Conservation (phyloP, 2,888 invertebrate genomes). For the Phlogophora meticulosa region DNA sequence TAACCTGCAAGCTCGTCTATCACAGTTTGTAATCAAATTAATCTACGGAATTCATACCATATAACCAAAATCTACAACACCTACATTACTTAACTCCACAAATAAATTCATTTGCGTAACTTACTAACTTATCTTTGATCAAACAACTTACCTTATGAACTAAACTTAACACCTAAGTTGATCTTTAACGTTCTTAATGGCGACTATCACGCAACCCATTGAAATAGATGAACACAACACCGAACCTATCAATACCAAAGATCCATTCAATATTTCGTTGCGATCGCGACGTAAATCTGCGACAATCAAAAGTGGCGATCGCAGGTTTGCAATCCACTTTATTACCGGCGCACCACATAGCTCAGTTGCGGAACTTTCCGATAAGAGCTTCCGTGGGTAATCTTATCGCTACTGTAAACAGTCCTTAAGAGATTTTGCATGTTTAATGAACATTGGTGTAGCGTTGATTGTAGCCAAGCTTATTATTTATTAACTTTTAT, state of each 20-base stretch:
- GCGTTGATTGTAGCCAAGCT: conserved; percentile 45
- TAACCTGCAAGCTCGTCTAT: conserved; percentile 1
- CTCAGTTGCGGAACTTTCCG: conserved; percentile 64
- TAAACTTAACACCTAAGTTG: conserved; percentile 37
- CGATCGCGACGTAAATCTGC: conserved; percentile 45
- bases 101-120: conserved; percentile 32
- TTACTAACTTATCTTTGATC: conserved; percentile 16
- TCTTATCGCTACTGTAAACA: conserved; percentile 61
- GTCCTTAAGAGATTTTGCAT: conserved; percentile 64
- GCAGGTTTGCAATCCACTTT: conserved; percentile 55
- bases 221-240: conserved; percentile 42
- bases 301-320: conserved; percentile 56
- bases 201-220: conserved; percentile 32
- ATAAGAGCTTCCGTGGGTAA: conserved; percentile 61
- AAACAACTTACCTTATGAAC: conserved; percentile 27
- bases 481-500: conserved; percentile 53
- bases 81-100: not conserved
- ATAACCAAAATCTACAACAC: not conserved
- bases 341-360: conserved; percentile 52
- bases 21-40: not conserved
- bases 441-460: conserved; percentile 70
- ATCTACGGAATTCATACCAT: conserved; percentile 4
- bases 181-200: conserved; percentile 26
- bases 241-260: conserved; percentile 44
- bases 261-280: conserved; percentile 60